phyloP scores from a whole-genome alignment of 2,888 invertebrate genomes.

The Acleris sparsana region DNA sequence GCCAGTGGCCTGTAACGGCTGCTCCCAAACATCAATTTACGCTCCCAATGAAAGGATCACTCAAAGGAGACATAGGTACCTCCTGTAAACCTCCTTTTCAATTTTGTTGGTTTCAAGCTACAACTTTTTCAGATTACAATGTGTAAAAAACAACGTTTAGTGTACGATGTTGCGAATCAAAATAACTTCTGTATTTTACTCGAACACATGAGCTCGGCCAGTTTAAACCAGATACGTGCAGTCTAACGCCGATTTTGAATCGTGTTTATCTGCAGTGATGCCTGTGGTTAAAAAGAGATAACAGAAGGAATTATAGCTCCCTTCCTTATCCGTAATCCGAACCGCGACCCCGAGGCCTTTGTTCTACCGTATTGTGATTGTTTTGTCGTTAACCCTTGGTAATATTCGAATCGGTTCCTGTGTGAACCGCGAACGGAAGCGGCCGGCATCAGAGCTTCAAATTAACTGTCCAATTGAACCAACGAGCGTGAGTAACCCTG shows the following conservation, averaged over 20 bases:
- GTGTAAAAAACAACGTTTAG: too few species aligned
- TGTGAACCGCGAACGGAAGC: slow-evolving; percentile 71
- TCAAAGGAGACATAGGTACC: background rate
- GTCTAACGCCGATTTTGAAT: slow-evolving; percentile 31
- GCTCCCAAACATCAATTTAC: slow-evolving; percentile 26
- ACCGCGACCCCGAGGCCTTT: background rate
- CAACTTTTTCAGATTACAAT: too few species aligned
- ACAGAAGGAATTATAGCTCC: slow-evolving; percentile 13
- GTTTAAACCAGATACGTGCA: slow-evolving; percentile 31
- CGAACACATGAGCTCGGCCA: background rate
- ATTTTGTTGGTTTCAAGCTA: too few species aligned
- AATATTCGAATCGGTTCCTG: slow-evolving; percentile 54
- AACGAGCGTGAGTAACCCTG: slow-evolving; percentile 73
- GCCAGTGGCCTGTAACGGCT: slow-evolving; percentile 43
- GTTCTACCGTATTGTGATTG: background rate
- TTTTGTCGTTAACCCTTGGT: slow-evolving; percentile 21
- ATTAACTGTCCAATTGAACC: slow-evolving; percentile 74
- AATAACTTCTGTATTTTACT: too few species aligned
- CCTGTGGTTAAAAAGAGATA: background rate
- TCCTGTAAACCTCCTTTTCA: too few species aligned
- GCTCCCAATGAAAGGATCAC: background rate
- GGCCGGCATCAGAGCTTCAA: slow-evolving; percentile 63
- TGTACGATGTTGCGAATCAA: too few species aligned
- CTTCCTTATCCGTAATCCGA: slow-evolving; percentile 10
- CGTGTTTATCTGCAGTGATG: slow-evolving; percentile 24